A percentile compares a stretch with the other conserved stretches of the same genome.
These are phyloP conservation scores for Atractosteus spatula DNA, from an alignment of 2,113 vertebrate genomes.

Conservation along the genomic window DNA sequence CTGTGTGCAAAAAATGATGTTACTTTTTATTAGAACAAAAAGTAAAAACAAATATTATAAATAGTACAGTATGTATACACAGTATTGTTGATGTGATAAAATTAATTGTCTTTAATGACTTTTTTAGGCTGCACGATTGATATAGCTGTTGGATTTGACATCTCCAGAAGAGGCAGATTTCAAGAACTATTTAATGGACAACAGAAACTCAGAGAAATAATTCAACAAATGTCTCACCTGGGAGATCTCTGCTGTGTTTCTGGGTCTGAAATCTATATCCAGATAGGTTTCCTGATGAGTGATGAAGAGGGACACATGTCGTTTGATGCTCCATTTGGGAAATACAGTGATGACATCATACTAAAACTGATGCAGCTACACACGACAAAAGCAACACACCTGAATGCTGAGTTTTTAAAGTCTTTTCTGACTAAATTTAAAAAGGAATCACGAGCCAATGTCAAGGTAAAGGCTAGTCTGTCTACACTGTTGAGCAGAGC, in stretches of 20 bases:
- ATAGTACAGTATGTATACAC: not conserved
- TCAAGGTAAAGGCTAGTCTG: constrained; percentile 8
- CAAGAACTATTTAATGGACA: constrained; percentile 29
- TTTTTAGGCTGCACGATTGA: constrained; percentile 51
- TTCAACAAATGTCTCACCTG: constrained; percentile 34
- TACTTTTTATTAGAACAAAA: too few relatives aligned
- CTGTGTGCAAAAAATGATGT: too few relatives aligned
- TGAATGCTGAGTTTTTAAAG: constrained; percentile 50
- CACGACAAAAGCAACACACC: constrained; percentile 27
- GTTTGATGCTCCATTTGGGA: constrained; percentile 60
- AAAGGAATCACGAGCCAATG: not conserved
- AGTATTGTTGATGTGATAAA: not conserved
- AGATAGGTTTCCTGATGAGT: constrained; percentile 50
- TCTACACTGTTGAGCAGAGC: too few relatives aligned
- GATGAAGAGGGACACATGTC: constrained; percentile 16
- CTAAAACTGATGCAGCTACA: constrained; percentile 50
- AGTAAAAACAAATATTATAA: not conserved
- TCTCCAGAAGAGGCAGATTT: constrained; percentile 20
- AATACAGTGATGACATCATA: constrained; percentile 41
- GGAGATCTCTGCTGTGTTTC: constrained; percentile 47
- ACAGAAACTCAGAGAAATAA: constrained; percentile 46
- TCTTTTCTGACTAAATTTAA: constrained; percentile 44
- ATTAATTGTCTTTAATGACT: constrained; percentile 13
- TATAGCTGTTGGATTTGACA: constrained; percentile 57
- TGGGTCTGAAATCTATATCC: constrained; percentile 9